Evolutionary conservation across 2,113 vertebrate species (phyloP), one percentile per base, ranked within the genome.

Genomic region (Epinephelus cyanopodus): DNA sequence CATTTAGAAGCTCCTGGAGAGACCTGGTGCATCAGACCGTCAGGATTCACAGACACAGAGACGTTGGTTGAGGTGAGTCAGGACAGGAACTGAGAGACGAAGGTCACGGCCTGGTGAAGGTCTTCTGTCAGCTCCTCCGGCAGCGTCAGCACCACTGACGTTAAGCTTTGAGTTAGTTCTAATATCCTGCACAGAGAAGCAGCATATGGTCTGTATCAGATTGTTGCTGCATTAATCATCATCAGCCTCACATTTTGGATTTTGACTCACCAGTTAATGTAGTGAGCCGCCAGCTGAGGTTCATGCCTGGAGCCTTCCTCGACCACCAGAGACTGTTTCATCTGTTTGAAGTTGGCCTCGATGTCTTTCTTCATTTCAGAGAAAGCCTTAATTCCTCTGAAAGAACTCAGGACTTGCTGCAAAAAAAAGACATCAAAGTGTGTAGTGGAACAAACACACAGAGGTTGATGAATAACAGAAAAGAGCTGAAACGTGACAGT

Each of bases 321-420:
- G 23, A 48, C 88, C 77, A 86, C 90, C 14, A 96, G 93, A 83
- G 94, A 94, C 85, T 91, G 90, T 89, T 96, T 96, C 86, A 96
- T 91, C 83, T 95, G 91, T 83, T 96, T 96, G 87, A 96, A 96
- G 90, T 96, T 96, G 45, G 94, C 90, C 84, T 96, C 96, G 61
- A 96, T 96, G 60, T 96, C 93, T 86, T 87, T 95, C 86, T 95
- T 95, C 48, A 96, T 90, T 67, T 91, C 74, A 62, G 89, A 91
- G 64, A 96, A 93, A 76, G 91, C 74, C 74, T 89, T 80, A 53
- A 92, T 91, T 73, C 95, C 94, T 86, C 90, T 94, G 85, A 96
- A 95, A 62, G 94, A 95, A 82, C 94, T 94, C 74, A 96, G 67
- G 67, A 96, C 94, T 93, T 96, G 95, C 96, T 96, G 90, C 42